phyloP scores from a whole-genome alignment of 2,888 invertebrate species.

The Athalia cordata region DNA sequence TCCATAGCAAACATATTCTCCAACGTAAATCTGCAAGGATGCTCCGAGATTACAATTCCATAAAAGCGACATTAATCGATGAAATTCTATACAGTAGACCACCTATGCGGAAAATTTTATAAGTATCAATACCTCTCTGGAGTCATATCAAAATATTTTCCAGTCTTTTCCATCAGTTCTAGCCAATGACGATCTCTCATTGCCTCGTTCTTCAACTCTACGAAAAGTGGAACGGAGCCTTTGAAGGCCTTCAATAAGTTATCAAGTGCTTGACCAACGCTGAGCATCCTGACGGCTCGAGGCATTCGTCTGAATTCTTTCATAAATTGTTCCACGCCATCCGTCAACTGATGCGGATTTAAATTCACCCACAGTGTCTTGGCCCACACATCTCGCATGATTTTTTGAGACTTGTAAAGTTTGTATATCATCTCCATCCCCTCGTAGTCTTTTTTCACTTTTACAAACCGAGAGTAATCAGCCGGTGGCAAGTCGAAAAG shows the following conservation, averaged over 20 bases:
- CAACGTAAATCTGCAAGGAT: slow-evolving; percentile 83
- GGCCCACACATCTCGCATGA: slow-evolving; percentile 87
- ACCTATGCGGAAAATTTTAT: neutral
- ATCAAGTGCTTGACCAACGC: slow-evolving; percentile 83
- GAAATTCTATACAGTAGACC: neutral
- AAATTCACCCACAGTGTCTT: slow-evolving; percentile 92
- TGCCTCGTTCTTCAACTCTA: slow-evolving; percentile 93
- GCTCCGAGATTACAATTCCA: neutral
- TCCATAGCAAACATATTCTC: slow-evolving; percentile 96
- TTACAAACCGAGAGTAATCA: slow-evolving; percentile 85
- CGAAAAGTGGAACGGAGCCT: slow-evolving; percentile 90
- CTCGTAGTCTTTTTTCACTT: slow-evolving; percentile 79
- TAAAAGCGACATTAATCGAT: neutral
- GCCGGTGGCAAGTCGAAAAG: slow-evolving; percentile 91
- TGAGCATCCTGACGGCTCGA: slow-evolving; percentile 76
- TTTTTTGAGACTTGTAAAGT: slow-evolving; percentile 86
- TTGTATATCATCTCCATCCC: slow-evolving; percentile 84
- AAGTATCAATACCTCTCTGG: slow-evolving; percentile 76
- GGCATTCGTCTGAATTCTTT: slow-evolving; percentile 87
- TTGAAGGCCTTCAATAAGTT: slow-evolving; percentile 93
- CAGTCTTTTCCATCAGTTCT: slow-evolving; percentile 90
- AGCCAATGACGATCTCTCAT: slow-evolving; percentile 94
- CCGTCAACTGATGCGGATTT: slow-evolving; percentile 87
- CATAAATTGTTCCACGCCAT: slow-evolving; percentile 90
- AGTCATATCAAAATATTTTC: slow-evolving; percentile 88